Conservation (phyloP, 2,888 invertebrate species). For the Drosophila vallismaia region DNA sequence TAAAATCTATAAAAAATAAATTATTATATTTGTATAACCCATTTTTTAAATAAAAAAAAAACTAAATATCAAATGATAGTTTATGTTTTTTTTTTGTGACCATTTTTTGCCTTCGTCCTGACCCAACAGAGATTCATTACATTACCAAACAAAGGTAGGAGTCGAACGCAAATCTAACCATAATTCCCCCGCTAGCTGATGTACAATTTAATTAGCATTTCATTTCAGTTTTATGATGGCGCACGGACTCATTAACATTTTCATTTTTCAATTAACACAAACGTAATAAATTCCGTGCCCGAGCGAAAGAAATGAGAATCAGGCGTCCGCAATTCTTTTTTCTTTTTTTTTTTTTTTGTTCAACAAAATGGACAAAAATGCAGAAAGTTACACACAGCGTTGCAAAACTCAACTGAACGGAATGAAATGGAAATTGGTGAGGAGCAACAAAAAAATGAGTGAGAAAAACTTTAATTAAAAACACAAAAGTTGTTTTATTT, state of each 20-base stretch:
- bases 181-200: conserved; percentile 40
- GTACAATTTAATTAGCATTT: conserved; percentile 76
- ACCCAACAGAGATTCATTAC: conserved; percentile 21
- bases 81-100: not conserved
- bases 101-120: conserved; percentile 9
- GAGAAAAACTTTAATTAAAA: conserved; percentile 78
- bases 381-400: conserved; percentile 43
- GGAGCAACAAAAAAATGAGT: conserved; percentile 13
- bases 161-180: conserved; percentile 33
- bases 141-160: conserved; percentile 26
- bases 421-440: conserved; percentile 32
- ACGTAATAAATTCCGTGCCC: conserved; percentile 74
- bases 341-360: conserved; percentile 54
- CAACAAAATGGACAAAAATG: conserved; percentile 64
- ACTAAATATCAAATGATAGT: too few relatives aligned
- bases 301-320: conserved; percentile 36
- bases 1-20: not conserved
- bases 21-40: not conserved
- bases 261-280: conserved; percentile 81
- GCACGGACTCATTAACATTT: conserved; percentile 77
- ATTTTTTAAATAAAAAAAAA: too few relatives aligned
- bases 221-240: conserved; percentile 70
- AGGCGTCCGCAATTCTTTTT: conserved; percentile 56
- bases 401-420: conserved; percentile 22
- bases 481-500: conserved; percentile 77